Evolutionary conservation across 2,888 invertebrate species (phyloP), one percentile per base, ranked within the genome.

Genomic region (Synergus japonicus): DNA sequence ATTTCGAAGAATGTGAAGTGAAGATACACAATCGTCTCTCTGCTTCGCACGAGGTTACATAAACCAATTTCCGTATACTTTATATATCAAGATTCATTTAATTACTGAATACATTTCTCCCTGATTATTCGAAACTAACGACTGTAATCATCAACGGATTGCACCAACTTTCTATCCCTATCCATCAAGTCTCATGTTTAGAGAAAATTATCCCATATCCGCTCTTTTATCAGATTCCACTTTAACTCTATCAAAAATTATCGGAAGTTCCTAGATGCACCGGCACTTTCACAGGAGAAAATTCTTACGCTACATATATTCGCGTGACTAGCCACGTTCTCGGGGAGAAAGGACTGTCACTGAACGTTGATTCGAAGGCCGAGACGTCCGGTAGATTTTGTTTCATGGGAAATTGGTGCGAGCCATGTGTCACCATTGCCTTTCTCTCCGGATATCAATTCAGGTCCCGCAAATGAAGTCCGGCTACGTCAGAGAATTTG

Each of bases 391-490:
- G 82, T 83, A 82, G 80, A 82, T 84, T 83, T 83, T 80, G 80
- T 78, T 83, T 82, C 81, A 73, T 80, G 83, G 82, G 83, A 84
- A 84, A 83, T 78, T 64, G 41, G 67, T 58, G 63, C 77, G 46
- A 44, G 10, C 67, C 73, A 66, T 60, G 73, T 67, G 67, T 81
- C 76, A 69, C 87, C 87, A 87, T 85, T 88, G 88, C 89, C 90
- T 91, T 91, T 91, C 91, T 89, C 90, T 86, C 89, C 85, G 87
- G 89, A 90, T 89, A 83, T 81, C 63, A 69, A 79, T 78, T 79
- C 46, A 58, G 79, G 73, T 73, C 77, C 69, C 44, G 77, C 76
- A 77, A 82, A 83, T 78, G 77, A 81, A 79, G 73, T 81, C 79
- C 46, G 76, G 64, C 83, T 77, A 80, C 80, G 77, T 67, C 76